phyloP scores from a whole-genome alignment of 2,113 vertebrate species.

The Calyptommatus sinebrachiatus region DNA sequence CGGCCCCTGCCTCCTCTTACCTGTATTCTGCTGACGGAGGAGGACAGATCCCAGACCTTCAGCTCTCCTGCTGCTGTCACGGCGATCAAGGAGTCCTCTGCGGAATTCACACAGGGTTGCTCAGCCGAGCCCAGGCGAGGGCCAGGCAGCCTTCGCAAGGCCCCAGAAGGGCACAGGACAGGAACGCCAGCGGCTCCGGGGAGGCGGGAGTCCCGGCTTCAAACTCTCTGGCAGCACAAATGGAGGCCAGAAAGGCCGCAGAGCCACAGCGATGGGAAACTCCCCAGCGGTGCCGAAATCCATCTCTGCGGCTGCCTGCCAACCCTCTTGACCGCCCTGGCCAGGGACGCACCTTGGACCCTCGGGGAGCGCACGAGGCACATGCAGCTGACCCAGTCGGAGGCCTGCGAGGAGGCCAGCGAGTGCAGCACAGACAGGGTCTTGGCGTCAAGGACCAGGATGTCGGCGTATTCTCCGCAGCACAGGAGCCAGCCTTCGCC shows the following conservation, averaged over 20 bases:
- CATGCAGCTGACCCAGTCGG: slow-evolving; percentile 78
- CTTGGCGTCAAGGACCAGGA: slow-evolving; percentile 77
- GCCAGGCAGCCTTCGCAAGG: background rate
- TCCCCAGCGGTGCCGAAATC: background rate
- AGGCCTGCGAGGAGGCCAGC: slow-evolving; percentile 66
- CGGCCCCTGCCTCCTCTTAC: slow-evolving; percentile 50
- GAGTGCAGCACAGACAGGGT: slow-evolving; percentile 68
- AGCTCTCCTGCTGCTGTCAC: slow-evolving; percentile 73
- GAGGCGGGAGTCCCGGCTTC: background rate
- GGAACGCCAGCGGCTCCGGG: background rate
- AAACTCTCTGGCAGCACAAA: background rate
- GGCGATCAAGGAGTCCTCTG: slow-evolving; percentile 77
- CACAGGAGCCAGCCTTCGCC: slow-evolving; percentile 82
- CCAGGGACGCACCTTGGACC: slow-evolving; percentile 72
- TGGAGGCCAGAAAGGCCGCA: background rate
- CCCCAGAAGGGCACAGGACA: background rate
- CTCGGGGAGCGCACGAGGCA: slow-evolving; percentile 74
- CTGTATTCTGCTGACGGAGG: slow-evolving; percentile 74
- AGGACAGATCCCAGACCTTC: slow-evolving; percentile 77
- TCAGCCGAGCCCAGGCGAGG: background rate
- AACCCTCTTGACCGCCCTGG: background rate
- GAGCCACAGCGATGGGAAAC: background rate
- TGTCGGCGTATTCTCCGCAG: slow-evolving; percentile 77
- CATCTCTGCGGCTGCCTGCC: too few relatives aligned
- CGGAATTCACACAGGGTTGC: slow-evolving; percentile 20